Evolutionary conservation across 2,113 vertebrate genomes (phyloP).

Genomic region (Pardalotus punctatus): DNA sequence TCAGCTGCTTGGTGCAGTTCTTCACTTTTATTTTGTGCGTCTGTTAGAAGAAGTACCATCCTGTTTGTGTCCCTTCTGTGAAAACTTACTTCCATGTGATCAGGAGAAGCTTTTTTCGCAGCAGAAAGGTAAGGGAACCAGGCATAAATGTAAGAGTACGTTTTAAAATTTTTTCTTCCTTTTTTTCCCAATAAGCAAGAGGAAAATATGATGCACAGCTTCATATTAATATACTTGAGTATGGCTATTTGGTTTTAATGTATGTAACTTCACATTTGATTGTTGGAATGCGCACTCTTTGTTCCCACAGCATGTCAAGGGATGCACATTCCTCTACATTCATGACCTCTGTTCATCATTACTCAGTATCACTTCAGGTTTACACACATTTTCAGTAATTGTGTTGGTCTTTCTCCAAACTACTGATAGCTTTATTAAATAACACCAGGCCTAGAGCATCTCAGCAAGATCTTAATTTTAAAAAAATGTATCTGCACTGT

Average conservation of each 20-base stretch:
- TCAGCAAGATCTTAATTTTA: not conserved
- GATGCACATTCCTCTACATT: not conserved
- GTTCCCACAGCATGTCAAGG: not conserved
- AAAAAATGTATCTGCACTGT: not conserved
- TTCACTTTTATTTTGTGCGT: not conserved
- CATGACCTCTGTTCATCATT: not conserved
- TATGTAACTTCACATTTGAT: not conserved
- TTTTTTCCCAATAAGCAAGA: not conserved
- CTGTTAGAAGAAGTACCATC: not conserved
- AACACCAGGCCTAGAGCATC: not conserved
- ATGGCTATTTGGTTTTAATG: not conserved
- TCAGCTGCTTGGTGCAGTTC: not conserved
- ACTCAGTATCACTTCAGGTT: not conserved
- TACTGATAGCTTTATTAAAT: not conserved
- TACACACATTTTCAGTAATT: not conserved
- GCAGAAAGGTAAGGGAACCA: not conserved
- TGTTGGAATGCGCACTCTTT: not conserved
- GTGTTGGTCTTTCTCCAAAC: not conserved
- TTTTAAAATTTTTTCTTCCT: not conserved
- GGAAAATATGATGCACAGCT: not conserved
- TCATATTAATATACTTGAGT: not conserved
- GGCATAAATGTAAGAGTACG: not conserved
- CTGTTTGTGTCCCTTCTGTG: not conserved
- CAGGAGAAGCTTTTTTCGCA: not conserved
- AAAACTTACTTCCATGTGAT: not conserved